Evolutionary conservation across 1,140 invertebrate species (phyloP).

Genomic region (Pygmarrhopalites habei): DNA sequence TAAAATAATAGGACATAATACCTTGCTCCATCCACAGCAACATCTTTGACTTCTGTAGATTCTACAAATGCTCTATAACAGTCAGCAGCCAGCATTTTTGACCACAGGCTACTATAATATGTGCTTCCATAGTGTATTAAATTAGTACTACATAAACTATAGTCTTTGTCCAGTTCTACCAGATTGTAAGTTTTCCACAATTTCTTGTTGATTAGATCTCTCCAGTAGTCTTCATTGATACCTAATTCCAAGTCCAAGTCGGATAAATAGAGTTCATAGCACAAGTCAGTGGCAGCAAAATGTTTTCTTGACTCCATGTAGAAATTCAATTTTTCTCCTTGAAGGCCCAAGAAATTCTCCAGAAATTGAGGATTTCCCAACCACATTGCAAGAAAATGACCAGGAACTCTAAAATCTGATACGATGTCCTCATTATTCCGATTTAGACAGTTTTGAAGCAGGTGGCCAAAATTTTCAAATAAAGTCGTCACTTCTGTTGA

Average conservation of each 20-base stretch:
- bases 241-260: conserved; percentile 79
- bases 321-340: conserved; percentile 56
- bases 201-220: conserved; percentile 60
- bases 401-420: neutral
- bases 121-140: conserved; percentile 42
- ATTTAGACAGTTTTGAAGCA: neutral
- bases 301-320: conserved; percentile 59
- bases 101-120: conserved; percentile 71
- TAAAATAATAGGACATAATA: no score
- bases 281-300: conserved; percentile 70
- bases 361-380: conserved; percentile 64
- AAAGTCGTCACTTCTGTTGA: conserved; percentile 67
- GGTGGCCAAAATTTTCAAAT: conserved; percentile 55
- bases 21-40: conserved; percentile 29
- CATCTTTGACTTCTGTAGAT: conserved; percentile 38
- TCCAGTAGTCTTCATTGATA: conserved; percentile 63
- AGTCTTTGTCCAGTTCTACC: conserved; percentile 61
- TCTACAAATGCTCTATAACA: conserved; percentile 76
- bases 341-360: conserved; percentile 58
- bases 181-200: conserved; percentile 73
- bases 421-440: neutral
- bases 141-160: conserved; percentile 47
- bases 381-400: conserved; percentile 31
- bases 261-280: conserved; percentile 70
- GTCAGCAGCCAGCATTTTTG: conserved; percentile 81